Base-by-base conservation (phyloP, 2,113 vertebrate species). In the Terrapene triunguis region DNA sequence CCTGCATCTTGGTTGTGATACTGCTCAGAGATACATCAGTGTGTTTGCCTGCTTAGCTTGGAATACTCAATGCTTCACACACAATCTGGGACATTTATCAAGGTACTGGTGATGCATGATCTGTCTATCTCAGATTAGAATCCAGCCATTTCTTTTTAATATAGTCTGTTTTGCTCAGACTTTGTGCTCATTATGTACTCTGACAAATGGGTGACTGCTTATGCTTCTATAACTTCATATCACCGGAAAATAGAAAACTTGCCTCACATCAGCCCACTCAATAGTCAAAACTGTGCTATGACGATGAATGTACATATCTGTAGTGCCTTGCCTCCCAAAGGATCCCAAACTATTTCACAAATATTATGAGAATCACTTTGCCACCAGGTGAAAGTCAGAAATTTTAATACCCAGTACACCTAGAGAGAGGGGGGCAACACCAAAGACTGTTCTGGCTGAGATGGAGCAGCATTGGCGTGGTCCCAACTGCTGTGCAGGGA, bases 121-220 rank as follows among this genome's bases (percentile, higher is more conserved):
- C 72, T 78, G 27, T 24, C 53, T n/a, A 0, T 35, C 29, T 85
- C 65, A 42, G 16, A 25, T 19, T 1, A 32, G 51, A 47, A n/a
- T 24, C 25, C 84, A 35, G 29, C 2, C 29, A n/a, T 16, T 11
- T 14, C 25, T 93, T 50, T 19, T 48, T 29, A 16, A 79, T 79
- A 48, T 25, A 50, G 76, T 29, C 42, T 47, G 27, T 32, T 50
- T 32, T 89, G 79, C 42, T 25, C 29, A 32, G 24, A 7, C 57
- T n/a, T 6, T 32, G 54, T 62, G 87, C 10, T 1, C 29, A 10
- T 6, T 50, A 87, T 32, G 4, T 59, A 16, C 72, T 69, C 54
- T 54, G 11, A 13, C 0, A 0, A 6, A 3, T 25, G 11, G 44
- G 25, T 0, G 0, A 69, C 48, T 87, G 54, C 10, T 0, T 32